phyloP scores from a whole-genome alignment of 2,888 invertebrate species.

The Oscheius sp. region DNA sequence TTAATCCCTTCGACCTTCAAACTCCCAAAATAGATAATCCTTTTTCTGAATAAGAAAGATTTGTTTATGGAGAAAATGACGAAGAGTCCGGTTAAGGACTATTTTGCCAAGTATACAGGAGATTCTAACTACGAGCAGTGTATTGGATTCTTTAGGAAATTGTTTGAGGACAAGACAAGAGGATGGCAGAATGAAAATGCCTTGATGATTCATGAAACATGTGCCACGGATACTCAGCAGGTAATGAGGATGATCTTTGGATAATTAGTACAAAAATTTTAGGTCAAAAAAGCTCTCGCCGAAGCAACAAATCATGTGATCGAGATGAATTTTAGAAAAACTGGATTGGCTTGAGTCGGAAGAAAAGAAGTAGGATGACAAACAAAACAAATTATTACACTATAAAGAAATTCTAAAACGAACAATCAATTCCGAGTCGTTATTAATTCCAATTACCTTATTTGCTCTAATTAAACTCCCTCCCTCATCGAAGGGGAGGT shows the following conservation, averaged over 20 bases:
- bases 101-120: constrained; percentile 60
- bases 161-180: neutral
- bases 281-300: neutral
- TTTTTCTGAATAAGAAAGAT: constrained; percentile 80
- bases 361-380: too few relatives aligned
- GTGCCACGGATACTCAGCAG: constrained; percentile 11
- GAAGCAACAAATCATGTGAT: neutral
- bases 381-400: neutral
- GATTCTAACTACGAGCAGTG: constrained; percentile 2
- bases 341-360: neutral
- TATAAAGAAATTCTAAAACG: too few relatives aligned
- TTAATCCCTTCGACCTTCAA: constrained; percentile 48
- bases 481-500: too few relatives aligned
- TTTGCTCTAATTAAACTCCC: too few relatives aligned
- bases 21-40: constrained; percentile 89
- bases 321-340: neutral
- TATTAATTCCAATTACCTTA: too few relatives aligned
- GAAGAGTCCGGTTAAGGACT: constrained; percentile 45
- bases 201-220: neutral
- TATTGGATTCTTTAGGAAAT: neutral
- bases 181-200: neutral
- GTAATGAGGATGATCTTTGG: neutral
- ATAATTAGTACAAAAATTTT: neutral
- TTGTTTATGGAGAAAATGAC: constrained; percentile 63
- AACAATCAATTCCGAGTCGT: too few relatives aligned